A percentile compares a stretch with the other conserved stretches of the same genome.
These are phyloP conservation scores for Mesochorus sp. DNA, from an alignment of 2,888 invertebrate species.

Conservation along the genomic window DNA sequence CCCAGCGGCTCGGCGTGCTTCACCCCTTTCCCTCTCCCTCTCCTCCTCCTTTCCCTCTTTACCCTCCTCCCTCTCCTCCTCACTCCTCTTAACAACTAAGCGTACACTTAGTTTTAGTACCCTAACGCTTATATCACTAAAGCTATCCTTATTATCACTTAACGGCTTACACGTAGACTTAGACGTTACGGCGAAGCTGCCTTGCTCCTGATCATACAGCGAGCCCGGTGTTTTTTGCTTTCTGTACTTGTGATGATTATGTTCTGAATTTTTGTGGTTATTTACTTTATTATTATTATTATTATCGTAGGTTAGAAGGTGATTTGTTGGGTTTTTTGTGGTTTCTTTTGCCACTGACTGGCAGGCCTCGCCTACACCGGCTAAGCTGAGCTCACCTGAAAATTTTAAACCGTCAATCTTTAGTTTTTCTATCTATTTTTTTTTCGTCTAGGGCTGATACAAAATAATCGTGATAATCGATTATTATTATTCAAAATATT, in stretches of 20 bases:
- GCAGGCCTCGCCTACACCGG: conserved; percentile 80
- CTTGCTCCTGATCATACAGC: conserved; percentile 74
- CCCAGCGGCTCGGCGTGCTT: conserved; percentile 77
- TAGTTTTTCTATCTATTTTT: neutral
- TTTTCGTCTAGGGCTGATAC: no score
- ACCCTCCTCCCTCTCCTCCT: neutral
- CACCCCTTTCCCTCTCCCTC: conserved; percentile 67
- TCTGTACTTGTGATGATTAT: conserved; percentile 82
- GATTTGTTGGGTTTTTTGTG: conserved; percentile 80
- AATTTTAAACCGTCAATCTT: conserved; percentile 56
- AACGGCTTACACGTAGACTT: conserved; percentile 82
- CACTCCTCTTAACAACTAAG: conserved; percentile 72
- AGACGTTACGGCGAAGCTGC: conserved; percentile 82
- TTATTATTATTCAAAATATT: no score
- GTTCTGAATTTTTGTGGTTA: conserved; percentile 81
- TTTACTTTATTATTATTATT: conserved; percentile 79
- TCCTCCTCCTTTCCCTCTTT: conserved; percentile 10
- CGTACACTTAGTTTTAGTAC: conserved; percentile 81
- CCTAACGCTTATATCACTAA: conserved; percentile 81
- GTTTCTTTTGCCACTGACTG: conserved; percentile 80
- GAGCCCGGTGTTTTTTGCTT: conserved; percentile 78
- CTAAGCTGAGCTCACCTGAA: conserved; percentile 80
- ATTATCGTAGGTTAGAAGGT: conserved; percentile 80
- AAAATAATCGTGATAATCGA: no score
- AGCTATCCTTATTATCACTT: conserved; percentile 83